Percentiles rank a stretch among this genome's conserved stretches.
Conservation (phyloP, 2,888 invertebrate genomes). For the Opisthograptis luteolata region DNA sequence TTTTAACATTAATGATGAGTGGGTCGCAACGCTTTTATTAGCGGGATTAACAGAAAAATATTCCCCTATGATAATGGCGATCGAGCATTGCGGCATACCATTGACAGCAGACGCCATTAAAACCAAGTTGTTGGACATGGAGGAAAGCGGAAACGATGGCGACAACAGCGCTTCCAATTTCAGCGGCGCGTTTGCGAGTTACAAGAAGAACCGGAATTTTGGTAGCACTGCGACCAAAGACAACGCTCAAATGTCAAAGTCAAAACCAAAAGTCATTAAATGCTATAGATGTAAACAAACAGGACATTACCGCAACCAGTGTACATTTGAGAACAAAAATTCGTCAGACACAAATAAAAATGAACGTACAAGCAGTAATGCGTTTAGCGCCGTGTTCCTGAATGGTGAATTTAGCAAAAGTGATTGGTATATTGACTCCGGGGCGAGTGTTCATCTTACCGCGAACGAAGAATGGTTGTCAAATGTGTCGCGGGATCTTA, state of each 20-base stretch:
- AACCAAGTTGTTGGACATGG: not conserved
- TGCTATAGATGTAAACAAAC: constrained; percentile 13
- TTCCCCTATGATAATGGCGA: constrained; percentile 20
- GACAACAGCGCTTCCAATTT: not conserved
- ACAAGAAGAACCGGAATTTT: not conserved
- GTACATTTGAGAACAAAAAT: no score
- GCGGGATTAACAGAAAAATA: constrained; percentile 29
- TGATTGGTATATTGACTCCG: constrained; percentile 37
- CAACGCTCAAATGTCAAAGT: not conserved
- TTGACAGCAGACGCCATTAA: constrained; percentile 3
- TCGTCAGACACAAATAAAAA: not conserved
- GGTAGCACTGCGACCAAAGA: not conserved
- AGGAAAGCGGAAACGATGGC: not conserved
- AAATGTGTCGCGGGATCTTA: constrained; percentile 2
- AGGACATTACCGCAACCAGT: constrained; percentile 8
- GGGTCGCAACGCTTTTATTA: constrained; percentile 37
- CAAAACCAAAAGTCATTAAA: not conserved
- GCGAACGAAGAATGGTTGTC: constrained; percentile 10
- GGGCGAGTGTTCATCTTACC: constrained; percentile 18
- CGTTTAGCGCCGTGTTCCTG: constrained; percentile 34
- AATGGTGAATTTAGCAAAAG: constrained; percentile 21
- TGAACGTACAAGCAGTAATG: constrained; percentile 16
- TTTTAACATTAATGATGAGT: constrained; percentile 39
- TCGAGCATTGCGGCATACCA: constrained; percentile 3
- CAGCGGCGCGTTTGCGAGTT: not conserved